Conservation (phyloP, 2,888 invertebrate species). For the Cloeon dipterum region DNA sequence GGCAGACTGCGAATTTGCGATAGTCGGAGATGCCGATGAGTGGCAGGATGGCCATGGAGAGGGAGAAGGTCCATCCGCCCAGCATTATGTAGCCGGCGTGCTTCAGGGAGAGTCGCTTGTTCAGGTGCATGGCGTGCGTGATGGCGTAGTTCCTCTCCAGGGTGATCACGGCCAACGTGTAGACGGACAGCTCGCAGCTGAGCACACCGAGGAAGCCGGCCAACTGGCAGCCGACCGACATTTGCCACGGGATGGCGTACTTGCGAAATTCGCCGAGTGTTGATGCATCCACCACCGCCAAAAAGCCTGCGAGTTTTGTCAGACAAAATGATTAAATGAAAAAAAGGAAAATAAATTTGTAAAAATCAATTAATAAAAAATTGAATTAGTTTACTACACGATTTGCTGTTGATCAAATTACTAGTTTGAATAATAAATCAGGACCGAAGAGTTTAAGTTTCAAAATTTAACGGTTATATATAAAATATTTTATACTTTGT, state of each 20-base stretch:
- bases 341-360: too few species aligned
- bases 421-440: too few species aligned
- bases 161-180: constrained; percentile 88
- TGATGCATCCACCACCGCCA: constrained; percentile 89
- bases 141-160: constrained; percentile 91
- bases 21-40: constrained; percentile 64
- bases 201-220: constrained; percentile 89
- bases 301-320: constrained; percentile 57
- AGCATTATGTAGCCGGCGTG: constrained; percentile 85
- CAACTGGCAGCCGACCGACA: constrained; percentile 76
- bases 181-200: constrained; percentile 84
- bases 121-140: constrained; percentile 92
- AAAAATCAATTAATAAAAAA: too few species aligned
- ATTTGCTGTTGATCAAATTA: too few species aligned
- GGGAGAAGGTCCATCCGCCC: constrained; percentile 76
- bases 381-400: too few species aligned
- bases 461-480: too few species aligned
- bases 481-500: too few species aligned
- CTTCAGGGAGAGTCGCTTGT: constrained; percentile 68
- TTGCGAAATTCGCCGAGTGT: constrained; percentile 89
- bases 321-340: too few species aligned
- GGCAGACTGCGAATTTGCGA: constrained; percentile 85
- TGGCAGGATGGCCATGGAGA: constrained; percentile 70
- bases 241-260: constrained; percentile 95
- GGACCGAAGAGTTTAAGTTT: too few species aligned